These are phyloP conservation scores for Bemisia tabaci DNA, from an alignment of 1,140 invertebrate species.

Conservation along the genomic window DNA sequence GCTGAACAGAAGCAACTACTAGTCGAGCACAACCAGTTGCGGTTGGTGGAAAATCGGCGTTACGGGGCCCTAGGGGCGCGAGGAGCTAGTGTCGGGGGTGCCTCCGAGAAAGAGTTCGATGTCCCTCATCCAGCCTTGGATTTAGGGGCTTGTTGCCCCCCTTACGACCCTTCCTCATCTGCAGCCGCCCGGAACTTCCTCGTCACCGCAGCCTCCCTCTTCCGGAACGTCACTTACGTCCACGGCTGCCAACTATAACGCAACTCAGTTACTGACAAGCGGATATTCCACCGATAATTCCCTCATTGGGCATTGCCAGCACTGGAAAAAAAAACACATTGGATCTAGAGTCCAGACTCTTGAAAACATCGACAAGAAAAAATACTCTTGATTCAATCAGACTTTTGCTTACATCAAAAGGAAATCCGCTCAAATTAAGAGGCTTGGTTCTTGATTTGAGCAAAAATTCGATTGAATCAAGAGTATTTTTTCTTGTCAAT, in stretches of 20 bases:
- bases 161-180: conserved; percentile 30
- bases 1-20: conserved; percentile 70
- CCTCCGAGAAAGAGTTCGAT: conserved; percentile 33
- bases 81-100: background rate
- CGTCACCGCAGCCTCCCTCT: conserved; percentile 48
- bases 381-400: no score
- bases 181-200: conserved; percentile 37
- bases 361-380: no score
- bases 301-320: no score
- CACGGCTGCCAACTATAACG: conserved; percentile 54
- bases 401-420: no score
- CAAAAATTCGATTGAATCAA: no score
- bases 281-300: no score
- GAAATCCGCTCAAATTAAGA: no score
- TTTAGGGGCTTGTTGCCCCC: conserved; percentile 20
- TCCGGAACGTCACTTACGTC: conserved; percentile 56
- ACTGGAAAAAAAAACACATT: no score
- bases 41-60: conserved; percentile 13
- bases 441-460: no score
- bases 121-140: conserved; percentile 4
- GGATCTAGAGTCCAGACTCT: no score
- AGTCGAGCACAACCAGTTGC: conserved; percentile 43
- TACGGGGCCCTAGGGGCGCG: conserved; percentile 9
- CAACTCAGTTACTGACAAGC: no score
- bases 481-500: no score